These are phyloP conservation scores for Bombus ignitus DNA, from an alignment of 1,140 invertebrate genomes.

Conservation along the genomic window DNA sequence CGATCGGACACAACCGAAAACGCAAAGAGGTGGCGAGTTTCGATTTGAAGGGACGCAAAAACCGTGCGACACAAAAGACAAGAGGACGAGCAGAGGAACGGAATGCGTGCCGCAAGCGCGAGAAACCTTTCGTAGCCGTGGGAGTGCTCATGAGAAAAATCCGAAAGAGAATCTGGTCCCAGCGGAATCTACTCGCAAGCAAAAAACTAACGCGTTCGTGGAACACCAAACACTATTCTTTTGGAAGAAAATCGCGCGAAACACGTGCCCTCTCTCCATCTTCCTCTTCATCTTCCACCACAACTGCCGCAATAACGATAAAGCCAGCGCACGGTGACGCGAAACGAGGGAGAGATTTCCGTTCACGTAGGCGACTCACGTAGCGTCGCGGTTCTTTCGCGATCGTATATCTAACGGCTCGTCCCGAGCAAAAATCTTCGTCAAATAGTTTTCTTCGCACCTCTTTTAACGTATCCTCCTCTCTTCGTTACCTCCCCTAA, in stretches of 20 bases:
- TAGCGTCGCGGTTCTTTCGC: conserved; percentile 73
- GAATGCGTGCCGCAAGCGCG: conserved; percentile 29
- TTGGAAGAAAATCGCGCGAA: conserved; percentile 44
- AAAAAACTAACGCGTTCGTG: conserved; percentile 32
- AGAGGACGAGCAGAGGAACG: conserved; percentile 25
- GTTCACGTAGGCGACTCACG: conserved; percentile 73
- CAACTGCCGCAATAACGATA: conserved; percentile 69
- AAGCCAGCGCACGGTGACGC: conserved; percentile 56
- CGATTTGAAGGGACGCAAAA: conserved; percentile 23
- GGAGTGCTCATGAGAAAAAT: conserved; percentile 29
- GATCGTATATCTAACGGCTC: conserved; percentile 74
- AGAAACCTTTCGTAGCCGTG: conserved; percentile 17
- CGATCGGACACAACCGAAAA: background rate
- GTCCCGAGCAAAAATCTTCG: conserved; percentile 68
- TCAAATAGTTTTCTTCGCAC: conserved; percentile 78
- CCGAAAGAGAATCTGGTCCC: background rate
- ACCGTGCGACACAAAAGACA: conserved; percentile 12
- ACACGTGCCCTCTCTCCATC: background rate
- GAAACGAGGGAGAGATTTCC: background rate
- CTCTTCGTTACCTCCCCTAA: background rate
- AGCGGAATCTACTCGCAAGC: conserved; percentile 12
- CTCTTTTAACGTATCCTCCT: conserved; percentile 34
- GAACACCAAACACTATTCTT: conserved; percentile 45
- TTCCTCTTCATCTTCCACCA: background rate
- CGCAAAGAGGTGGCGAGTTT: background rate